Conservation (phyloP, 1,140 invertebrate species). For the Papilio glaucus region DNA sequence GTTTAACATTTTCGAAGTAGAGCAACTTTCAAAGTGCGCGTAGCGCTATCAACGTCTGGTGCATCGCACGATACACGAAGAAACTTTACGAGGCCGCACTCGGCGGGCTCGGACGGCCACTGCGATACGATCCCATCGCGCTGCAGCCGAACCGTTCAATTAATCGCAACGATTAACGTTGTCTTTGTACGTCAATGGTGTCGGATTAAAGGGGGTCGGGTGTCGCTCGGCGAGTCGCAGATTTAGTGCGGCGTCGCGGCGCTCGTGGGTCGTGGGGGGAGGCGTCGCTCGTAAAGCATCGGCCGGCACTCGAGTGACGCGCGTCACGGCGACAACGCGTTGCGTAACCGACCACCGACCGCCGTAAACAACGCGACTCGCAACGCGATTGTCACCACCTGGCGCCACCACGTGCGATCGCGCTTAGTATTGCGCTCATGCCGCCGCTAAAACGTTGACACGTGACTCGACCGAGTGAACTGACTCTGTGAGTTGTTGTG, state of each 20-base stretch:
- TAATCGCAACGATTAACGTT: slow-evolving; percentile 78
- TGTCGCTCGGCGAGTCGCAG: slow-evolving; percentile 77
- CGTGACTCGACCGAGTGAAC: slow-evolving; percentile 77
- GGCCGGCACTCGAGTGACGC: slow-evolving; percentile 83
- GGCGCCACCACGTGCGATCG: slow-evolving; percentile 72
- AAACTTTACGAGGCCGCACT: slow-evolving; percentile 82
- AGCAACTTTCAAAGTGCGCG: slow-evolving; percentile 61
- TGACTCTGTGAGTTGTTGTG: slow-evolving; percentile 76
- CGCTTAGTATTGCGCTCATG: slow-evolving; percentile 80
- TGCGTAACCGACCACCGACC: slow-evolving; percentile 79
- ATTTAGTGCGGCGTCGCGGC: slow-evolving; percentile 82
- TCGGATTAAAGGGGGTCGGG: slow-evolving; percentile 75
- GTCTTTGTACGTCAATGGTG: slow-evolving; percentile 75
- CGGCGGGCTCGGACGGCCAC: slow-evolving; percentile 70
- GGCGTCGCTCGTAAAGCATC: slow-evolving; percentile 82
- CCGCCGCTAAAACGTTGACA: slow-evolving; percentile 75
- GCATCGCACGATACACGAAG: slow-evolving; percentile 83
- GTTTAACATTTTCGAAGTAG: slow-evolving; percentile 51
- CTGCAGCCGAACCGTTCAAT: slow-evolving; percentile 71
- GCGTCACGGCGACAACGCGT: slow-evolving; percentile 81
- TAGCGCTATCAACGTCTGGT: slow-evolving; percentile 78
- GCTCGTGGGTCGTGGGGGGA: slow-evolving; percentile 72
- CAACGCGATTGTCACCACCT: slow-evolving; percentile 58
- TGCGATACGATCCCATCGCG: slow-evolving; percentile 73
- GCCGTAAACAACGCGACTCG: slow-evolving; percentile 79